phyloP scores from a whole-genome alignment of 1,140 invertebrate species.

The Homalodisca vitripennis region DNA sequence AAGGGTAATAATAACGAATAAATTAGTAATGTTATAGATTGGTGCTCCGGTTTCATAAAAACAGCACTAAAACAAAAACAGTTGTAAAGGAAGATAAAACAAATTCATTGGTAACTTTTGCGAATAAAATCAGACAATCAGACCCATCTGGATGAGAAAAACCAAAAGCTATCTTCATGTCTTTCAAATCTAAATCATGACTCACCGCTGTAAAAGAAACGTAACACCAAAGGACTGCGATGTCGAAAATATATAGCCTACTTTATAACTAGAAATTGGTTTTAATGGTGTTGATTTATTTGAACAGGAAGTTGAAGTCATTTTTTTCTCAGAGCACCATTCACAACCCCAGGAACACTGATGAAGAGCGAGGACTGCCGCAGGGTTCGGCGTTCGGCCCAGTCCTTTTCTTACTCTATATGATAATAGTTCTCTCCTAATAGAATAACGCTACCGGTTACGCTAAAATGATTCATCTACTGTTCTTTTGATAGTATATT shows the following conservation, averaged over 20 bases:
- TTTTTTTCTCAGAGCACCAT: neutral
- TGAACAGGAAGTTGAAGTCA: conserved; percentile 25
- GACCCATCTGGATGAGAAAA: no score
- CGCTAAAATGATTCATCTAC: conserved; percentile 13
- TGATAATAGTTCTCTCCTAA: conserved; percentile 2
- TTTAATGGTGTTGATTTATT: conserved; percentile 20
- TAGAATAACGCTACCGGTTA: conserved; percentile 23
- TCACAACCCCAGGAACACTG: conserved; percentile 2
- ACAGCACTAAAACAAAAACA: no score
- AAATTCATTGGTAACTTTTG: no score
- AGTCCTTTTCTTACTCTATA: conserved; percentile 19
- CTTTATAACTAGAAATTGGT: conserved; percentile 1
- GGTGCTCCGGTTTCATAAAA: no score
- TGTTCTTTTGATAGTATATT: neutral
- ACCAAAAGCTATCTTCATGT: no score
- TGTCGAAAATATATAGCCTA: conserved; percentile 9
- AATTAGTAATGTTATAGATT: no score
- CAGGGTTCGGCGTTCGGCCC: neutral
- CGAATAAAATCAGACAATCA: no score
- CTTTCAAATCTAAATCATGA: no score
- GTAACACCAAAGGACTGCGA: no score
- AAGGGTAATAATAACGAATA: no score
- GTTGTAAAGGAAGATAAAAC: no score
- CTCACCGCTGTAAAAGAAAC: no score
- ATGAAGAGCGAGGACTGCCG: conserved; percentile 2